Evolutionary conservation across 1,140 invertebrate species (phyloP).

Genomic region (Gryon sp.): DNA sequence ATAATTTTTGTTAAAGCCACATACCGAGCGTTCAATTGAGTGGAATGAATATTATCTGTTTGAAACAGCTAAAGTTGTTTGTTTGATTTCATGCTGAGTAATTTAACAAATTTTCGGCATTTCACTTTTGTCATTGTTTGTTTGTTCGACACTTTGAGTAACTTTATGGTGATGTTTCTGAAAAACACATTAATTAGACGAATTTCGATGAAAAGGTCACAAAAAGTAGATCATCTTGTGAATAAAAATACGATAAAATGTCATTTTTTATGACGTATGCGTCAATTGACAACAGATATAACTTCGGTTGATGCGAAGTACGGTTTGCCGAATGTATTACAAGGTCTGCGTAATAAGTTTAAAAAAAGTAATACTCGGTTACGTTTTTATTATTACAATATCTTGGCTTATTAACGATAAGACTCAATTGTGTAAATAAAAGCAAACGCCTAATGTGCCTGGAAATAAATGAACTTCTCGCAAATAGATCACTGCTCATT

Average conservation of each 20-base stretch:
- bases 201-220: neutral
- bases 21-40: neutral
- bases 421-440: conserved; percentile 53
- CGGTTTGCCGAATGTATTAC: conserved; percentile 48
- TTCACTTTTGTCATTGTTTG: neutral
- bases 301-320: conserved; percentile 31
- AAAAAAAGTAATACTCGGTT: conserved; percentile 24
- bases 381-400: conserved; percentile 51
- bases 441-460: conserved; percentile 22
- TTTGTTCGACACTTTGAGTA: conserved; percentile 5
- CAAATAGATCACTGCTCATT: conserved; percentile 30
- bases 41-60: conserved; percentile 24
- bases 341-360: conserved; percentile 26
- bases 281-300: conserved; percentile 13
- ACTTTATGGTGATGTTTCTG: neutral
- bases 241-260: conserved; percentile 7
- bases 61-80: conserved; percentile 10
- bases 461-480: conserved; percentile 16
- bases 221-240: neutral
- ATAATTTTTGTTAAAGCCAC: conserved; percentile 27
- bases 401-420: conserved; percentile 49
- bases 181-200: neutral
- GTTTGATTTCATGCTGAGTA: conserved; percentile 32
- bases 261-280: conserved; percentile 17
- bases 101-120: conserved; percentile 21